phyloP scores from a whole-genome alignment of 2,113 vertebrate species.

The Silurus asotus region DNA sequence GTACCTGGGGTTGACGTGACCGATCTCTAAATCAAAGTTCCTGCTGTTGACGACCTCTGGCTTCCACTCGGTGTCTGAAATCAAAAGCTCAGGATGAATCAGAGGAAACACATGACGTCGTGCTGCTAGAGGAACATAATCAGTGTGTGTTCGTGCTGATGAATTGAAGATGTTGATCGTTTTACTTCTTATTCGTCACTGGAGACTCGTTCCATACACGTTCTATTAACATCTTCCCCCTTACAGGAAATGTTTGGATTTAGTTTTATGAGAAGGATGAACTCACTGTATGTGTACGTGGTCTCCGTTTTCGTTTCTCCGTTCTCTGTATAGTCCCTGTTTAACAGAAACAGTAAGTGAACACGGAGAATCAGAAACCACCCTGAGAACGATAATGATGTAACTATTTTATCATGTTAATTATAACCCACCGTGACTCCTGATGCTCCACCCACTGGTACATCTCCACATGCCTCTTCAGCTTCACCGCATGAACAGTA shows the following conservation, averaged over 20 bases:
- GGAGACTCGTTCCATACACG: not conserved
- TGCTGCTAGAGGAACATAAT: not conserved
- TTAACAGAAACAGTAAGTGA: conserved; percentile 16
- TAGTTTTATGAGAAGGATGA: not conserved
- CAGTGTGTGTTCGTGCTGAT: not conserved
- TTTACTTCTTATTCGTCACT: not conserved
- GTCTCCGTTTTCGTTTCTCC: conserved; percentile 90
- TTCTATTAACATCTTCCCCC: not conserved
- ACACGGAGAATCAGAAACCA: not conserved
- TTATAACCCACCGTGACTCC: conserved; percentile 65
- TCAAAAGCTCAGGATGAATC: not conserved
- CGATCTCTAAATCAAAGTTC: conserved; percentile 92
- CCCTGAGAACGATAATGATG: not conserved
- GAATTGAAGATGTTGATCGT: not conserved
- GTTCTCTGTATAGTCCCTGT: conserved; percentile 85
- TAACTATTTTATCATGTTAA: not conserved
- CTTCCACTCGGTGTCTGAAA: conserved; percentile 90
- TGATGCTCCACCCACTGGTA: conserved; percentile 95
- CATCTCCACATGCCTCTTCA: conserved; percentile 93
- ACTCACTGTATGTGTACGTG: conserved; percentile 92
- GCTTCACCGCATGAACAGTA: conserved; percentile 85
- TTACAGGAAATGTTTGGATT: not conserved
- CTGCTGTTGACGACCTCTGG: conserved; percentile 88
- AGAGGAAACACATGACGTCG: not conserved
- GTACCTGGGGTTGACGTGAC: conserved; percentile 94